Conservation (phyloP, 2,113 vertebrate species). For the Ardeotis arabs region DNA sequence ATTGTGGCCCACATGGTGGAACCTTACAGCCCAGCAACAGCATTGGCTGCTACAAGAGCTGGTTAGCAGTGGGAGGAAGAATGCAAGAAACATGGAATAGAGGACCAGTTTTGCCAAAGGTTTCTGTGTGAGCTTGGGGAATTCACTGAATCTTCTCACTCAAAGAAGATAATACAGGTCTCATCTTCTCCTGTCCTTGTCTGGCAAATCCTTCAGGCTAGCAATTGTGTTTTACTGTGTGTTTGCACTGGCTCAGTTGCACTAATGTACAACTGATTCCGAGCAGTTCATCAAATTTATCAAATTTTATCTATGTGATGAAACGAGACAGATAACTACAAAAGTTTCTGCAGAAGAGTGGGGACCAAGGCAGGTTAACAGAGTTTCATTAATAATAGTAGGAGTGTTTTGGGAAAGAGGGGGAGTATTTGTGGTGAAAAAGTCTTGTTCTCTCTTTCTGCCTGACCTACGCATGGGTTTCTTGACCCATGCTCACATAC, state of each 20-base stretch:
- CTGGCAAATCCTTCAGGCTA: neutral
- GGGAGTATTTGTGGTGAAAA: neutral
- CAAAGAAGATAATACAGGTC: neutral
- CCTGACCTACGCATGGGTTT: neutral
- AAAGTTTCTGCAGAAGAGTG: neutral
- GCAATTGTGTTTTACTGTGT: neutral
- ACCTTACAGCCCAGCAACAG: neutral
- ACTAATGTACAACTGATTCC: neutral
- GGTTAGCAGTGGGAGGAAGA: neutral
- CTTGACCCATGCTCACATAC: neutral
- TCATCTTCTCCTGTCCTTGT: neutral
- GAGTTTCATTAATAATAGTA: neutral
- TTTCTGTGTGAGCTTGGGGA: neutral
- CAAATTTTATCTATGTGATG: neutral
- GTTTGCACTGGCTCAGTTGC: neutral
- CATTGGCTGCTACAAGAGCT: neutral
- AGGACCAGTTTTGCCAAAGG: neutral
- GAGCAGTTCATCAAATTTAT: neutral
- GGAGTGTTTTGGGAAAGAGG: neutral
- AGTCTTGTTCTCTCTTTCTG: neutral
- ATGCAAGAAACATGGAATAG: neutral
- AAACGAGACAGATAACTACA: neutral
- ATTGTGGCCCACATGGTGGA: no score
- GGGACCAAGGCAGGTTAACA: neutral
- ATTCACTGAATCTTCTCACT: neutral